These are phyloP conservation scores for Isaurus tuberculatus DNA, from an alignment of 92 coral and sea anemone genomes.

Conservation along the genomic window DNA sequence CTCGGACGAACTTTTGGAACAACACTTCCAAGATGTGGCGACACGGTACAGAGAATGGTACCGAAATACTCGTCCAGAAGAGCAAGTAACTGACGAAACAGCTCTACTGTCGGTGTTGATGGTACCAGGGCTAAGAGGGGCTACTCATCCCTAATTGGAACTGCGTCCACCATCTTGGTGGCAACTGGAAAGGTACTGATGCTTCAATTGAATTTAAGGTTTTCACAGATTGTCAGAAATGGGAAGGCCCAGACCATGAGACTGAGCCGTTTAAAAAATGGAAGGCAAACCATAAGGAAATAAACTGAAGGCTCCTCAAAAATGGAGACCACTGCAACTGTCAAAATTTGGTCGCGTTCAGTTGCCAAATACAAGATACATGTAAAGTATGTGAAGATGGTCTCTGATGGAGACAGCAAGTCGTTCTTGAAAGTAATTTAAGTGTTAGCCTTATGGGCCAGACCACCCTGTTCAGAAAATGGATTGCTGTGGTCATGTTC, in stretches of 20 bases:
- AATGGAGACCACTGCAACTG: not conserved
- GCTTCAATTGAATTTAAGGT: not conserved
- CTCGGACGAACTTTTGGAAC: not conserved
- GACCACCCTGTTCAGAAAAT: constrained; percentile 12
- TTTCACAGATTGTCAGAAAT: not conserved
- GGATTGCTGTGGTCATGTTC: constrained; percentile 11
- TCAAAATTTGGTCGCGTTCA: not conserved
- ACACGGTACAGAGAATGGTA: not conserved
- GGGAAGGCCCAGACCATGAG: not conserved
- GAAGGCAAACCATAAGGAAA: no score
- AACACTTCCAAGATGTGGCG: not conserved
- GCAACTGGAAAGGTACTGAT: not conserved
- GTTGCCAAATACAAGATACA: not conserved
- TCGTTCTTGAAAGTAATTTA: constrained; percentile 5
- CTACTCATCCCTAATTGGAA: constrained; percentile 4
- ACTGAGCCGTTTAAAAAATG: not conserved
- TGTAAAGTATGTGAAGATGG: not conserved
- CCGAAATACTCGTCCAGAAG: not conserved
- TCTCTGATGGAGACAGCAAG: constrained; percentile 23
- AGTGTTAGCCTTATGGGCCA: not conserved
- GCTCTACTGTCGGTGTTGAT: constrained; percentile 8
- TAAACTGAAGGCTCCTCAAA: not conserved
- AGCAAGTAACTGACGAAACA: not conserved
- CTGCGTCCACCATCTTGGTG: not conserved
- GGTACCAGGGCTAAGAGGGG: constrained; percentile 11